phyloP scores from a whole-genome alignment of 2,113 vertebrate genomes.

The Sinosuthora webbiana region DNA sequence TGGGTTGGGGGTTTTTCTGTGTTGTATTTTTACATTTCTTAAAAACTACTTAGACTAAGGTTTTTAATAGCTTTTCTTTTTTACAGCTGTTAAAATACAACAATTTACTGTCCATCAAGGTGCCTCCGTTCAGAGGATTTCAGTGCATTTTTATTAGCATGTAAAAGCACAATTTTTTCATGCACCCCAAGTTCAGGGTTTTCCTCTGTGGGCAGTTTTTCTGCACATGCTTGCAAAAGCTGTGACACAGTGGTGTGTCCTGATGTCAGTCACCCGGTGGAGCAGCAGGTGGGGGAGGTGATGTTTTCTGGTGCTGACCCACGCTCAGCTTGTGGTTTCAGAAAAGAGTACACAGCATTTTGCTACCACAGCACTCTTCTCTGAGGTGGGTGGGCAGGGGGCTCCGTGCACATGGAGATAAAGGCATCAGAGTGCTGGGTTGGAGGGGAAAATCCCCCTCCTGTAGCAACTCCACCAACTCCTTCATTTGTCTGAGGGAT shows the following conservation, averaged over 20 bases:
- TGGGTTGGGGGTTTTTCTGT: neutral
- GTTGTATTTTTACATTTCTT: neutral
- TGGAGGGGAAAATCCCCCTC: neutral
- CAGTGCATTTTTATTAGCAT: neutral
- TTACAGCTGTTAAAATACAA: neutral
- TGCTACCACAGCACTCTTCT: neutral
- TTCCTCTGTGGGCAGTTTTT: neutral
- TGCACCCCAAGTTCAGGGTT: neutral
- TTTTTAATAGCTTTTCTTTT: neutral
- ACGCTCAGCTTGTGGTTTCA: neutral
- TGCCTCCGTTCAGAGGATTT: neutral
- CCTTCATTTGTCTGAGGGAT: too few species aligned
- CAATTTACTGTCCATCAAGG: neutral
- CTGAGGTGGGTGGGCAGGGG: neutral
- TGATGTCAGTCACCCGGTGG: neutral
- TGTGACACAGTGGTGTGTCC: neutral
- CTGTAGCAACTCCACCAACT: too few species aligned
- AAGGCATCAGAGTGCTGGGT: neutral
- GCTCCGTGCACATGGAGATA: neutral
- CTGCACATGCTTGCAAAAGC: neutral
- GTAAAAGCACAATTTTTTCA: neutral
- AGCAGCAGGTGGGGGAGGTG: neutral
- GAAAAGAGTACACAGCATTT: neutral
- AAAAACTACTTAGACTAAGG: neutral
- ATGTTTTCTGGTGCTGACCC: accelerated